Percentiles rank a stretch among this genome's conserved stretches.
Evolutionary conservation across 2,797 vertebrate genomes (phyloP).

Genomic region (Anabacerthia variegaticeps): DNA sequence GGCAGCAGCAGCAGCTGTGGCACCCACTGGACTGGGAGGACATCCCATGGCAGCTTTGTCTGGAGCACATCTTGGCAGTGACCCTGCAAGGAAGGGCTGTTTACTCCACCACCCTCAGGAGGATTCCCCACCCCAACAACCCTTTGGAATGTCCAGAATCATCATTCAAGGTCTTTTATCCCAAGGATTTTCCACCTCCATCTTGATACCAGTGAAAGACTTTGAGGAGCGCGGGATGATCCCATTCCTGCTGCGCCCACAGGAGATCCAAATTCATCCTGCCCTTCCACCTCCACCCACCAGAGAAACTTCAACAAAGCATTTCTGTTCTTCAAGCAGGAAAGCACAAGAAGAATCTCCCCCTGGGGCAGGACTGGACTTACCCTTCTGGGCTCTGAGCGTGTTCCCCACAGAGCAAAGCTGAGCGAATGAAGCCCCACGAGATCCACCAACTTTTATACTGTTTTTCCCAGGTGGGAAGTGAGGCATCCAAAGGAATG

Average conservation of each 20-base stretch:
- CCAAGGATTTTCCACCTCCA: background rate
- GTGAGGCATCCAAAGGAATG: slow-evolving; percentile 42
- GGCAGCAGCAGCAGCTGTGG: background rate
- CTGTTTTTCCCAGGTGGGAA: background rate
- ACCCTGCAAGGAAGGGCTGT: background rate
- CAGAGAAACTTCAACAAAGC: fast-evolving
- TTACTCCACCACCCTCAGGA: fast-evolving
- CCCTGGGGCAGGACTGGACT: background rate
- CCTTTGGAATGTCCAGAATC: background rate
- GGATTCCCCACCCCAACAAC: fast-evolving
- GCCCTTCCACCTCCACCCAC: background rate
- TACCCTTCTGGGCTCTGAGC: background rate
- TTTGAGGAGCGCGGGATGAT: fast-evolving
- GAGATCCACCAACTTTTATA: slow-evolving; percentile 11
- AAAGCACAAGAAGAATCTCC: background rate
- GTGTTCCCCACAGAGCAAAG: fast-evolving
- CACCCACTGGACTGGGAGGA: background rate
- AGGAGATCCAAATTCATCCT: too few species aligned
- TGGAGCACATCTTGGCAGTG: slow-evolving; percentile 15
- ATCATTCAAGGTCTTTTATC: background rate
- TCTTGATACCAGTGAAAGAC: background rate
- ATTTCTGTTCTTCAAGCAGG: background rate
- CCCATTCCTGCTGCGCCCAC: background rate
- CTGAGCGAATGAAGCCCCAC: background rate
- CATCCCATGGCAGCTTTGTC: background rate